phyloP scores from a whole-genome alignment of 1,140 invertebrate species.

The Dendroctonus valens region DNA sequence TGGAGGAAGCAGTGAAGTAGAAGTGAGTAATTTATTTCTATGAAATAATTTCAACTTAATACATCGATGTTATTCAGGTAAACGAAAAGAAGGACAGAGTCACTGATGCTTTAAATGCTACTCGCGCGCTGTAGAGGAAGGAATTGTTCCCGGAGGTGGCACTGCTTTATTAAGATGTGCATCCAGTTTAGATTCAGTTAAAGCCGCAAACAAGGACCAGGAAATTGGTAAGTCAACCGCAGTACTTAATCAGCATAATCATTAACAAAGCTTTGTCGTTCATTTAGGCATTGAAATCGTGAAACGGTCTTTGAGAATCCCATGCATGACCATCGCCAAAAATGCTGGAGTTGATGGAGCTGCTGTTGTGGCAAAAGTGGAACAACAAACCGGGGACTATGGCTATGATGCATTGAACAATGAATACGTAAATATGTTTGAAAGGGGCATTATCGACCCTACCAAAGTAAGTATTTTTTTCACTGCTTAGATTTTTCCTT shows the following conservation, averaged over 20 bases:
- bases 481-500: neutral
- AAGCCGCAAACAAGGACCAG: conserved; percentile 83
- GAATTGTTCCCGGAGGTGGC: conserved; percentile 98
- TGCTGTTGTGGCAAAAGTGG: conserved; percentile 90
- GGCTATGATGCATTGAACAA: conserved; percentile 97
- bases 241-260: too few relatives aligned
- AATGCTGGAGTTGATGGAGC: conserved; percentile 98
- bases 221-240: conserved; percentile 59
- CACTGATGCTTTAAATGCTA: conserved; percentile 97
- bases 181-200: conserved; percentile 68
- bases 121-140: conserved; percentile 98
- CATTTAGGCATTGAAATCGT: conserved; percentile 77
- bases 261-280: neutral
- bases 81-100: conserved; percentile 99
- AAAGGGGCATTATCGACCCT: conserved; percentile 98
- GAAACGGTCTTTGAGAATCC: conserved; percentile 86
- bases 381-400: conserved; percentile 69
- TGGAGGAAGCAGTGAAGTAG: conserved; percentile 96
- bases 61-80: conserved; percentile 4
- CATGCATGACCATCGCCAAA: conserved; percentile 91
- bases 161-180: conserved; percentile 91
- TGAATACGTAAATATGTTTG: conserved; percentile 95
- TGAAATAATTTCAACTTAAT: conserved; percentile 2
- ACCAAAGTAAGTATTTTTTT: conserved; percentile 72
- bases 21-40: conserved; percentile 61